These are phyloP conservation scores for Hylaeus volcanicus DNA, from an alignment of 1,140 invertebrate genomes.

Conservation along the genomic window DNA sequence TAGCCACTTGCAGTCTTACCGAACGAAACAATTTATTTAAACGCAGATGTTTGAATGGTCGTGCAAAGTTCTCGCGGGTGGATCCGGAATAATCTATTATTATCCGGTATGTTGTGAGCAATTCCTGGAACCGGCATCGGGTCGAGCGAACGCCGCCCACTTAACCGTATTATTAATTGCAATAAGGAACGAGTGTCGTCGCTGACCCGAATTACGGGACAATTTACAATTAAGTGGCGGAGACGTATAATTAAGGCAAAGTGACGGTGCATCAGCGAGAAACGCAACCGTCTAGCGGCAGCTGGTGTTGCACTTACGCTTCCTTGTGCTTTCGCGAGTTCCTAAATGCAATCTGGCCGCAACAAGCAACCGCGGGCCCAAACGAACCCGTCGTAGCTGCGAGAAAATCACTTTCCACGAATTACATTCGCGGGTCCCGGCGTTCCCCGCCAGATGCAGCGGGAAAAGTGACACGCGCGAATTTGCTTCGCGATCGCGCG, in stretches of 20 bases:
- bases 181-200: slow-evolving; percentile 40
- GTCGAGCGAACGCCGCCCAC: slow-evolving; percentile 4
- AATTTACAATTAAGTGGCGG: slow-evolving; percentile 51
- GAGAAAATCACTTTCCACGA: slow-evolving; percentile 31
- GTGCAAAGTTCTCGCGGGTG: background rate
- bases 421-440: slow-evolving; percentile 1
- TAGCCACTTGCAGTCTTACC: no score
- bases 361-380: slow-evolving; percentile 19
- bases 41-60: background rate
- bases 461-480: background rate
- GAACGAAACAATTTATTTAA: background rate
- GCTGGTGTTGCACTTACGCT: slow-evolving; percentile 32
- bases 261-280: slow-evolving; percentile 37
- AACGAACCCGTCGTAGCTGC: background rate
- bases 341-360: slow-evolving; percentile 37
- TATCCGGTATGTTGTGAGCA: slow-evolving; percentile 35
- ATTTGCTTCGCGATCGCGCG: background rate
- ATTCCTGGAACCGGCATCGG: slow-evolving; percentile 31
- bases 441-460: no score
- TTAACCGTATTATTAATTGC: slow-evolving; percentile 53
- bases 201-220: slow-evolving; percentile 48
- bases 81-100: slow-evolving; percentile 33
- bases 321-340: slow-evolving; percentile 19
- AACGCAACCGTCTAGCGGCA: slow-evolving; percentile 21
- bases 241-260: slow-evolving; percentile 51